Evolutionary conservation across 2,888 invertebrate species (phyloP), one percentile per base, ranked within the genome.

Genomic region (Hypena proboscidalis): DNA sequence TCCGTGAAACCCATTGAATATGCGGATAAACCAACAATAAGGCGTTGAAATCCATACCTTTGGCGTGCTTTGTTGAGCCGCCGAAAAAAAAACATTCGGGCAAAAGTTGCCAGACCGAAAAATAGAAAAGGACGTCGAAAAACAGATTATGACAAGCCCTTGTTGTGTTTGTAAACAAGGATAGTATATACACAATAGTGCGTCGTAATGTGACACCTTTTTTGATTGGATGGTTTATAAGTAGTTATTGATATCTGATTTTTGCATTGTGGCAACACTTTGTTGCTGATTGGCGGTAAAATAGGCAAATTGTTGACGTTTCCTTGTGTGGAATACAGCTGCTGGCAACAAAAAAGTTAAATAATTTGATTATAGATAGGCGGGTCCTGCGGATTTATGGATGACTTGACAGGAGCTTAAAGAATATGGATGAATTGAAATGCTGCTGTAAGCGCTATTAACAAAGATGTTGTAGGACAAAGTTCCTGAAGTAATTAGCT

Each of bases 91-190:
- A 79, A 80, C 73, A 76, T 75, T 74, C 62, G 54, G 67, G 73
- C 66, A 75, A 83, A 84, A 85, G 80, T 87, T 83, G 80, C 81
- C 75, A 81, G 80, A 83, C 77, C 83, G 80, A 84, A 85, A 85
- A 85, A 81, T 84, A 83, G 83, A 80, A 62, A 77, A 78, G 77
- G 83, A 77, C 77, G 80, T 85, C 75, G 76, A 76, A 89, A 90
- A 88, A 88, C 81, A 89, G 90, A 90, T 89, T 89, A 90, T 85
- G 84, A 87, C 90, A 86, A 85, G 83, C 86, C 85, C 83, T 76
- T 90, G 86, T 90, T 90, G 79, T 90, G 90, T 90, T 90, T 89
- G 90, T 90, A 90, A 90, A 90, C 90, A 90, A 56, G 67, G 73
- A 70, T 77, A 62, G 66, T 67, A 42, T 48, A 58, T 58, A 64